Conservation (phyloP, 2,888 invertebrate genomes). For the Drosophila greeni region DNA sequence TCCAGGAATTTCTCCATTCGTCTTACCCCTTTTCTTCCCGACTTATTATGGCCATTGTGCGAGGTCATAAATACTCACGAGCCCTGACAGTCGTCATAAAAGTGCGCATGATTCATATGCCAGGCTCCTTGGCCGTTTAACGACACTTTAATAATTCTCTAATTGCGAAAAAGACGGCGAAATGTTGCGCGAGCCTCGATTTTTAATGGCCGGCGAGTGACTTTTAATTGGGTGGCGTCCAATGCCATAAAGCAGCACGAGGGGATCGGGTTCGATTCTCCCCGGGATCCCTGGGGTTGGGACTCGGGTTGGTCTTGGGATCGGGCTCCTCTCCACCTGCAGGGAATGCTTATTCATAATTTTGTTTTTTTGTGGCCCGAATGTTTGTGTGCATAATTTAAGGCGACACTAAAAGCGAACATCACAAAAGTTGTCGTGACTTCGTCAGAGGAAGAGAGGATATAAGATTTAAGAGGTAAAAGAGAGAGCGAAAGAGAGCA, state of each 20-base stretch:
- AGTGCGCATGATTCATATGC: conserved; percentile 62
- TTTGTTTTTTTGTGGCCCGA: conserved; percentile 9
- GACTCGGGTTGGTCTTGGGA: not conserved
- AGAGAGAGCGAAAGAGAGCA: no score
- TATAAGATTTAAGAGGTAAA: no score
- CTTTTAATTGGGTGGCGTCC: conserved; percentile 72
- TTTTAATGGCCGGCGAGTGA: conserved; percentile 69
- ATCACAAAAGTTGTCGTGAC: conserved; percentile 11
- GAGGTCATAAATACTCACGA: conserved; percentile 61
- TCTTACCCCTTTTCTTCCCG: not conserved
- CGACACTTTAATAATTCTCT: conserved; percentile 74
- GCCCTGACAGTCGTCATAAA: conserved; percentile 58
- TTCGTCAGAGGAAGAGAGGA: not conserved
- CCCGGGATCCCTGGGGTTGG: conserved; percentile 10
- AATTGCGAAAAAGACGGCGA: conserved; percentile 59
- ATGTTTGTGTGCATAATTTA: conserved; percentile 34
- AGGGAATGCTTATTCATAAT: conserved; percentile 60
- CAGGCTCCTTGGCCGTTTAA: conserved; percentile 55
- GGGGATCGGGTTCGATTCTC: conserved; percentile 31
- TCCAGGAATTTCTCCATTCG: conserved; percentile 16
- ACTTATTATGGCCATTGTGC: conserved; percentile 34
- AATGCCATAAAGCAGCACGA: conserved; percentile 49
- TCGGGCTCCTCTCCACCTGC: conserved; percentile 37
- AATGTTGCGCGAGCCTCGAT: conserved; percentile 43
- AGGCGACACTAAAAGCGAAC: conserved; percentile 47